A percentile compares a stretch with the other conserved stretches of the same genome.
phyloP scores from a whole-genome alignment of 2,797 vertebrate species.

The Lacerta bilineata region DNA sequence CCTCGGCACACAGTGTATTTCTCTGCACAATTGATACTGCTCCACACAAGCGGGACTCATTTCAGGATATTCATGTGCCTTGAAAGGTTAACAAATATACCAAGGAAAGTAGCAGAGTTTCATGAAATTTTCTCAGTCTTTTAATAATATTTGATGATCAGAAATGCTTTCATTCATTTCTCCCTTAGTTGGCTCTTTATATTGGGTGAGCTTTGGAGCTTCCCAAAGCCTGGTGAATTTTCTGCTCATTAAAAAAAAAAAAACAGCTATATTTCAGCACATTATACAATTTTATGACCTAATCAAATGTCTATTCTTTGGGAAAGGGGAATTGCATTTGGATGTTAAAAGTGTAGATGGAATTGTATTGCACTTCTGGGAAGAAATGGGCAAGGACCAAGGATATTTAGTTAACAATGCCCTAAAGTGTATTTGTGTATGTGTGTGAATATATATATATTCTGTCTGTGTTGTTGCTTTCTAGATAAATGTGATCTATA shows the following conservation, averaged over 20 bases:
- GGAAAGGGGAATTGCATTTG: slow-evolving; percentile 39
- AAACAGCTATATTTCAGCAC: neutral
- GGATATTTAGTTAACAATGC: slow-evolving; percentile 34
- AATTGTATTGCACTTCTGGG: slow-evolving; percentile 25
- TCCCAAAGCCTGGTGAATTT: slow-evolving; percentile 17
- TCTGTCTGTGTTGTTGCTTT: slow-evolving; percentile 2
- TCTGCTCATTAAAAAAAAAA: slow-evolving; percentile 21
- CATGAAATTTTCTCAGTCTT: neutral
- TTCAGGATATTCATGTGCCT: slow-evolving; percentile 11
- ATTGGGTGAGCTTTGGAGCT: neutral
- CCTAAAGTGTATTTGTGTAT: slow-evolving; percentile 1
- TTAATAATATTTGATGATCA: slow-evolving; percentile 30
- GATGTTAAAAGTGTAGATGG: neutral
- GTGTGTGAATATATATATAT: slow-evolving; percentile 11
- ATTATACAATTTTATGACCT: slow-evolving; percentile 45
- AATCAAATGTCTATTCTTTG: slow-evolving; percentile 30
- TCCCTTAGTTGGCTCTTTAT: slow-evolving; percentile 7
- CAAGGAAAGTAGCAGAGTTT: neutral
- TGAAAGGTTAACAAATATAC: neutral
- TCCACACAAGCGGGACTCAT: slow-evolving; percentile 31
- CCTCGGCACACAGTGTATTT: slow-evolving; percentile 1
- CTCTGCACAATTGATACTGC: slow-evolving; percentile 15
- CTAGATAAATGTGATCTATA: slow-evolving; percentile 19
- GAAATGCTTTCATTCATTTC: slow-evolving; percentile 25
- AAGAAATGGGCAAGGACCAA: slow-evolving; percentile 17